Conservation (phyloP, 2,113 vertebrate species). For the Muntiacus muntjak region DNA sequence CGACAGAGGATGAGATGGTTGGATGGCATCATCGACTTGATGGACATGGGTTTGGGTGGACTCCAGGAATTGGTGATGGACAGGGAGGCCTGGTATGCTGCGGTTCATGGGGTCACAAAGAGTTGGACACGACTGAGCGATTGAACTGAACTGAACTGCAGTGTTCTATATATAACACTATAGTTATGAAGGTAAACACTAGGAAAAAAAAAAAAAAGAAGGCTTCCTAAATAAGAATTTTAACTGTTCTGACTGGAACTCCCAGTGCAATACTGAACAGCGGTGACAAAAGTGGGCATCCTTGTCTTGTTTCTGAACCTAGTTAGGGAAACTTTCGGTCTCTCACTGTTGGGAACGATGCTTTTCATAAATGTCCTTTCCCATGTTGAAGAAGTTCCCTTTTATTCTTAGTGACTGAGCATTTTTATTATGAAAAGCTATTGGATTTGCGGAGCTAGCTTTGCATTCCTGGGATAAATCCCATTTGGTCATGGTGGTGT, state of each 20-base stretch:
- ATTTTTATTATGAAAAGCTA: background rate
- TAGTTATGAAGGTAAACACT: background rate
- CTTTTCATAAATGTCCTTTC: background rate
- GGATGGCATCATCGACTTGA: no score
- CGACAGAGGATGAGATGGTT: no score
- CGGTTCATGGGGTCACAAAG: no score
- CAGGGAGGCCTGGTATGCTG: no score
- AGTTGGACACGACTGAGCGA: no score
- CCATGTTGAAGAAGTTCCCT: background rate
- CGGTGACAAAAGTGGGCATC: background rate
- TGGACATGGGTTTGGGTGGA: no score
- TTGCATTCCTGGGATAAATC: background rate
- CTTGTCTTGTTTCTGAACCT: background rate
- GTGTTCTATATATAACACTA: background rate
- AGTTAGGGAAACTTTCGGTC: background rate
- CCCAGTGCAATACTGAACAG: background rate
- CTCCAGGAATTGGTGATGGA: no score
- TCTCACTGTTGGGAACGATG: no score
- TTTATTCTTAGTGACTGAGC: background rate
- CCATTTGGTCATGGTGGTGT: background rate
- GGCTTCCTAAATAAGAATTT: background rate
- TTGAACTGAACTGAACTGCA: no score
- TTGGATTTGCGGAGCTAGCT: background rate
- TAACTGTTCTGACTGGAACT: background rate
- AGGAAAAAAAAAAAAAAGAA: background rate